Evolutionary conservation across 2,888 invertebrate species (phyloP), one percentile per base, ranked within the genome.

Genomic region (Andricus quercusramuli): DNA sequence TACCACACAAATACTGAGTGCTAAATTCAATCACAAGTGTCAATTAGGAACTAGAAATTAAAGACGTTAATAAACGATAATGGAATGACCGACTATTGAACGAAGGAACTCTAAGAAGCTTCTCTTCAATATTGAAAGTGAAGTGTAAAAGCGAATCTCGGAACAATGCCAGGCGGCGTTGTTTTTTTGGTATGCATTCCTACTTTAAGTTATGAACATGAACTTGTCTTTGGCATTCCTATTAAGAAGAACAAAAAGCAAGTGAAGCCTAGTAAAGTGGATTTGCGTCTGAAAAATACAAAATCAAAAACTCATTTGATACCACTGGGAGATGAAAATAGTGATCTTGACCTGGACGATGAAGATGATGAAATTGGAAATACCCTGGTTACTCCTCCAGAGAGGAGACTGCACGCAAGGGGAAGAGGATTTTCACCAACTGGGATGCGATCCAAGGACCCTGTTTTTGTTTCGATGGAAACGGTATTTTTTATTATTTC

Each of bases 111-210:
- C 20, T 37, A 74, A 74, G 51, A 20, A 74, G 56, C 25, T 56
- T 11, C 51, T 32, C 17, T 74, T 74, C 37, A 51, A 56, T 74
- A n/a, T 74, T 56, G 5, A 74, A 51, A 51, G 74, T 74, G 25
- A 47, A 70, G 32, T 70, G 17, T 5, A 68, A 25, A 47, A 47
- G 68, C 8, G 20, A 44, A 41, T 41, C n/a, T 67, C 20, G 51
- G 9, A n/a, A 84, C 80, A 80, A 92, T 93, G 91, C 90, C 92
- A 0, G 91, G 90, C 5, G 96, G 96, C 84, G 96, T 96, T 9
- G 94, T 96, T 82, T 96, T 96, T 89, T 91, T 96, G 80, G 94
- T 96, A 82, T 95, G 95, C 88, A 95, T 96, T 86, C 96, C 96
- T 13, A 95, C 96, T 81, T 94, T 95, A 79, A 95, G 94, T 89